Conservation (phyloP, 2,113 vertebrate species). For the Progne subis region DNA sequence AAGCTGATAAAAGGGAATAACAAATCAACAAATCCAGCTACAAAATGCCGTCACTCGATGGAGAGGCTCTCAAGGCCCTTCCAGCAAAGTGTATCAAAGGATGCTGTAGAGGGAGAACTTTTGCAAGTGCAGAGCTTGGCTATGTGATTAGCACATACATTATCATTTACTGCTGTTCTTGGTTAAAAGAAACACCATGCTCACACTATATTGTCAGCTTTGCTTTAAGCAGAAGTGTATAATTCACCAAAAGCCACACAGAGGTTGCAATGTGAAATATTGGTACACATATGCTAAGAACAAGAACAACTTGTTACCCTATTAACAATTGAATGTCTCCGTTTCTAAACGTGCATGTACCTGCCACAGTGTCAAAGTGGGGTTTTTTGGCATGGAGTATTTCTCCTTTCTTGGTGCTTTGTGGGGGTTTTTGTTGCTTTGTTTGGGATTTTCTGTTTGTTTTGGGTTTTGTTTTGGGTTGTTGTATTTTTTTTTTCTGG, state of each 20-base stretch:
- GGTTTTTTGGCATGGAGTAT: neutral
- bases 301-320: neutral
- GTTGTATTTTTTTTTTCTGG: neutral
- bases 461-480: too few relatives aligned
- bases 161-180: neutral
- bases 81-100: neutral
- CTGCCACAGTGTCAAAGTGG: neutral
- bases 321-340: fast-evolving
- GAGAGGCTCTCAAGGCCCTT: neutral
- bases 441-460: neutral
- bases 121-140: neutral
- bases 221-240: neutral
- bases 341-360: neutral
- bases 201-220: neutral
- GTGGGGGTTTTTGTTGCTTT: neutral
- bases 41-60: neutral
- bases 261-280: neutral
- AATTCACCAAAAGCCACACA: neutral
- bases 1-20: neutral
- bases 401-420: neutral
- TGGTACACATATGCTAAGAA: neutral
- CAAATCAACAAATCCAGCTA: neutral
- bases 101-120: neutral
- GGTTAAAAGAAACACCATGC: neutral
- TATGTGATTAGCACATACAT: neutral